phyloP scores from a whole-genome alignment of 2,888 invertebrate species.

The Xylota sylvarum region DNA sequence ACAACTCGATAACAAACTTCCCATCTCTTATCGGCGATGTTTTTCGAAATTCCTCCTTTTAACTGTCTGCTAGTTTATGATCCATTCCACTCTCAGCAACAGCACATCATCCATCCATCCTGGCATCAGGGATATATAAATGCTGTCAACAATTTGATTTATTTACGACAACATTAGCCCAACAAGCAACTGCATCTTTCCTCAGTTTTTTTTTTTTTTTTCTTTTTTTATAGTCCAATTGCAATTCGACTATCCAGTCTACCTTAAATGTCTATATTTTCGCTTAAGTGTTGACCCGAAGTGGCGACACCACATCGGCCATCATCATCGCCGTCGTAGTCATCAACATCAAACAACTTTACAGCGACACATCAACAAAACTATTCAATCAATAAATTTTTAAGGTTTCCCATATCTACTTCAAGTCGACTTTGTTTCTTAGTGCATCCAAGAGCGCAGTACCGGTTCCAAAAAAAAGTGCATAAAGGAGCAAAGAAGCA shows the following conservation, averaged over 20 bases:
- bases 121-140: slow-evolving; percentile 7
- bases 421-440: slow-evolving; percentile 46
- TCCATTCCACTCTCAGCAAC: slow-evolving; percentile 46
- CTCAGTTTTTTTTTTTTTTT: no score
- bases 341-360: slow-evolving; percentile 45
- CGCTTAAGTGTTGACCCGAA: slow-evolving; percentile 59
- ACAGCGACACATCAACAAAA: slow-evolving; percentile 64
- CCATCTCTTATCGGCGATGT: slow-evolving; percentile 36
- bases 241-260: slow-evolving; percentile 39
- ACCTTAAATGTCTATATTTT: slow-evolving; percentile 70
- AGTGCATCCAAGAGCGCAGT: no score
- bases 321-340: slow-evolving; percentile 8
- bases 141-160: slow-evolving; percentile 70
- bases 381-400: slow-evolving; percentile 71
- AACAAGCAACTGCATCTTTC: slow-evolving; percentile 26
- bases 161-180: slow-evolving; percentile 68
- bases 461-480: slow-evolving; percentile 39
- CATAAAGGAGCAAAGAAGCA: slow-evolving; percentile 29
- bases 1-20: not conserved
- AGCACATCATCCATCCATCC: slow-evolving; percentile 8
- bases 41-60: slow-evolving; percentile 22
- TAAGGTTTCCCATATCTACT: not conserved
- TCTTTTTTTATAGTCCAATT: slow-evolving; percentile 66
- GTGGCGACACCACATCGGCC: slow-evolving; percentile 45
- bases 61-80: slow-evolving; percentile 29